phyloP scores from a whole-genome alignment of 2,797 vertebrate species.

The Poeciliopsis gracilis region DNA sequence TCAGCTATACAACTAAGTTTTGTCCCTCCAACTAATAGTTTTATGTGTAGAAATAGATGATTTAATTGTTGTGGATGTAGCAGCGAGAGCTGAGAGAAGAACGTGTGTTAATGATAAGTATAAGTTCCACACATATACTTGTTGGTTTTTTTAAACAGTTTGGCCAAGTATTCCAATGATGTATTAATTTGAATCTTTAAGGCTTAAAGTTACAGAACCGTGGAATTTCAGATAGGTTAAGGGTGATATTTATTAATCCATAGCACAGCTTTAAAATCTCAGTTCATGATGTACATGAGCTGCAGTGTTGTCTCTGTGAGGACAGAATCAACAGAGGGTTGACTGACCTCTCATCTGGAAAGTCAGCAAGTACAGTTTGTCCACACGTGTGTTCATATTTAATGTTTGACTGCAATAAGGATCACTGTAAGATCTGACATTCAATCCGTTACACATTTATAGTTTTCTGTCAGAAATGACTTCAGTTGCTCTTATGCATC shows the following conservation, averaged over 20 bases:
- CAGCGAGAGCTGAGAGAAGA: constrained; percentile 13
- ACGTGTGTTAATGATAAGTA: not conserved
- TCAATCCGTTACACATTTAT: constrained; percentile 60
- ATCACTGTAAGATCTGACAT: constrained; percentile 7
- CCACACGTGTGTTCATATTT: constrained; percentile 33
- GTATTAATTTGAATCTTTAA: not conserved
- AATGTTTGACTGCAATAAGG: constrained; percentile 63
- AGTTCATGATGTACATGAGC: not conserved
- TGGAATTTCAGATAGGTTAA: not conserved
- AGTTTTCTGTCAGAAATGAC: constrained; percentile 28
- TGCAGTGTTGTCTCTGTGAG: not conserved
- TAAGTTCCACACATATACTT: not conserved
- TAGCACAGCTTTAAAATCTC: not conserved
- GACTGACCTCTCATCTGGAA: constrained; percentile 10
- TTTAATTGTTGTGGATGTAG: not conserved
- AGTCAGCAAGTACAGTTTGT: constrained; percentile 14
- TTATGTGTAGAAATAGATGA: not conserved
- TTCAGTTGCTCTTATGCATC: constrained; percentile 31
- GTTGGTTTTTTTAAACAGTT: not conserved
- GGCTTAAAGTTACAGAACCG: not conserved
- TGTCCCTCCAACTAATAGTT: not conserved
- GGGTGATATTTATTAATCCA: not conserved
- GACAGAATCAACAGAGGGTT: not conserved
- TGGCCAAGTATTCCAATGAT: not conserved
- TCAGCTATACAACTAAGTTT: not conserved